Percentiles rank a stretch among this genome's conserved stretches.
Evolutionary conservation across 2,888 invertebrate genomes (phyloP).

Genomic region (Meiosimyza decipiens): DNA sequence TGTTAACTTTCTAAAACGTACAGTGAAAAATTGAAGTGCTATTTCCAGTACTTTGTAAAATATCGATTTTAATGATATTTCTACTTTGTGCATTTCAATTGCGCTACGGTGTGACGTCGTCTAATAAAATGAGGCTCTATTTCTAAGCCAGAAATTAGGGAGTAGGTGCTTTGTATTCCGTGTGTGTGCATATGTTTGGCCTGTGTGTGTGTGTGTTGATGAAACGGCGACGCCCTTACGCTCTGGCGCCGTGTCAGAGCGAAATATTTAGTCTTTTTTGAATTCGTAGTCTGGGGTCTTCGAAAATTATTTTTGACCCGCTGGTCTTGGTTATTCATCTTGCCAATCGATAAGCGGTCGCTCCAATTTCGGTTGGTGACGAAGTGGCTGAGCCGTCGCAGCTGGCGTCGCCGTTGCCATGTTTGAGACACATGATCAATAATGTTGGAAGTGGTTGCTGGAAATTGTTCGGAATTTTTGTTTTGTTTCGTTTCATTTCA

Average conservation of each 20-base stretch:
- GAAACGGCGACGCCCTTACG: slow-evolving; percentile 41
- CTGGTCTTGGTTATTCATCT: slow-evolving; percentile 20
- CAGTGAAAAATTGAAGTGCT: slow-evolving; percentile 11
- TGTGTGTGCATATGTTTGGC: not conserved
- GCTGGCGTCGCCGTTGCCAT: slow-evolving; percentile 12
- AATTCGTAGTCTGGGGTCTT: not conserved
- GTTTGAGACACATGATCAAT: slow-evolving; percentile 38
- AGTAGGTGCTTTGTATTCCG: not conserved
- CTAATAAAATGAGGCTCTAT: too few relatives aligned
- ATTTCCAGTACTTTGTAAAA: too few relatives aligned
- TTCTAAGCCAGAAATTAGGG: too few relatives aligned
- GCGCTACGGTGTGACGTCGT: too few relatives aligned
- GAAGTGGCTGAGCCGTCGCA: not conserved
- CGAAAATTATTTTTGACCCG: not conserved
- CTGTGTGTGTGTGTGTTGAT: slow-evolving; percentile 12
- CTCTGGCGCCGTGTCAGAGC: not conserved
- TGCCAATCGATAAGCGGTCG: slow-evolving; percentile 22
- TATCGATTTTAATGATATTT: too few relatives aligned
- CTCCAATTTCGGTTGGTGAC: too few relatives aligned
- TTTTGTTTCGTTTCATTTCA: slow-evolving; percentile 24
- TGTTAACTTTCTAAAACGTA: not conserved
- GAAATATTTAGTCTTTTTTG: not conserved
- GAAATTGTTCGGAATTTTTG: slow-evolving; percentile 23
- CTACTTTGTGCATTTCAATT: too few relatives aligned
- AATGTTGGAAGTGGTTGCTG: slow-evolving; percentile 41